Conservation (phyloP, 1,140 invertebrate species). For the Pogonomyrmex barbatus region DNA sequence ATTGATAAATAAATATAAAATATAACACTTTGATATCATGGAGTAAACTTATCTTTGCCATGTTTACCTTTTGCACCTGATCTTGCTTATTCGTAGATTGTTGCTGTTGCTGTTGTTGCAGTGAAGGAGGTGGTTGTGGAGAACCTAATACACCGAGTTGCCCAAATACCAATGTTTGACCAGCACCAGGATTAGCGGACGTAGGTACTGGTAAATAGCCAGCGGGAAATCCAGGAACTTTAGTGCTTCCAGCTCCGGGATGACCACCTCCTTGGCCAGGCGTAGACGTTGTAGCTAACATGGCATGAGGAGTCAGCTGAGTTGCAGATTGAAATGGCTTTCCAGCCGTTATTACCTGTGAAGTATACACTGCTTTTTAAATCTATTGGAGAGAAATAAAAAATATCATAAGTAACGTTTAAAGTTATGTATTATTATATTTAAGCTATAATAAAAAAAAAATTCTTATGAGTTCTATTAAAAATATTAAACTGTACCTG, state of each 20-base stretch:
- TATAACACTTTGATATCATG: background rate
- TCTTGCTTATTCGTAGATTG: slow-evolving; percentile 82
- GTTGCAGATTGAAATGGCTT: slow-evolving; percentile 92
- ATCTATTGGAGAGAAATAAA: background rate
- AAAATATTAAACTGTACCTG: slow-evolving; percentile 86
- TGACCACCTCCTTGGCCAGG: slow-evolving; percentile 89
- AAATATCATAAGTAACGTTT: too few relatives aligned
- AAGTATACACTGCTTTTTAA: slow-evolving; percentile 30
- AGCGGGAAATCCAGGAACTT: slow-evolving; percentile 86
- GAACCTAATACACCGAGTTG: slow-evolving; percentile 91
- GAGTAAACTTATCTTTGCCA: background rate
- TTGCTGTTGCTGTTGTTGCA: slow-evolving; percentile 84
- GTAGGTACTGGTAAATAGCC: slow-evolving; percentile 90
- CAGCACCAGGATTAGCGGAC: slow-evolving; percentile 91
- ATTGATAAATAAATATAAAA: background rate
- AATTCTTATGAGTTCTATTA: too few relatives aligned
- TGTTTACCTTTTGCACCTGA: slow-evolving; percentile 84
- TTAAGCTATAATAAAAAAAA: background rate
- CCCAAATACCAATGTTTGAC: slow-evolving; percentile 92
- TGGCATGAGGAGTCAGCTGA: slow-evolving; percentile 90
- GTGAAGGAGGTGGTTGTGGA: slow-evolving; percentile 87
- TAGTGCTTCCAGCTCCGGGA: slow-evolving; percentile 88
- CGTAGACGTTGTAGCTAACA: slow-evolving; percentile 89
- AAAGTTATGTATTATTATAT: background rate
- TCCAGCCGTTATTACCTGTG: slow-evolving; percentile 91